A percentile compares a stretch with the other conserved stretches of the same genome.
Conservation (phyloP, 1,140 invertebrate genomes). For the Heterodera schachtii region DNA sequence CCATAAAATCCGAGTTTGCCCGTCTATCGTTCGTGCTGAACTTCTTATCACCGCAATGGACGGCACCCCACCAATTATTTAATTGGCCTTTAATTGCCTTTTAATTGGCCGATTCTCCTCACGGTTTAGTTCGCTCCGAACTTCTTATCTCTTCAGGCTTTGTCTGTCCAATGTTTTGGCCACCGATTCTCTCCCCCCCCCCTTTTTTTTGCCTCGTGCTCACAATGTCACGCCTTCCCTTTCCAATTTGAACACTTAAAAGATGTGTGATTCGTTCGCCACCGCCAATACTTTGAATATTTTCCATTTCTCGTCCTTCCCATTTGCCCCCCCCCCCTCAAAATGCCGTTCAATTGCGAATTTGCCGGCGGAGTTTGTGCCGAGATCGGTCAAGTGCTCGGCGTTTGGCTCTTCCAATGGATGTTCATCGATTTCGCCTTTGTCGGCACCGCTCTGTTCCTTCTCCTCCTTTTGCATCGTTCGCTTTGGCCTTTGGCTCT, state of each 20-base stretch:
- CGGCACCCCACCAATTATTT: neutral
- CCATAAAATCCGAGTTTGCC: too few relatives aligned
- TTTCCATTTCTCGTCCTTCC: too few relatives aligned
- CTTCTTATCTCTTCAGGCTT: constrained; percentile 8
- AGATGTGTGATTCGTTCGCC: too few relatives aligned
- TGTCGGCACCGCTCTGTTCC: neutral
- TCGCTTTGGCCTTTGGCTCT: neutral
- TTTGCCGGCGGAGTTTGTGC: neutral
- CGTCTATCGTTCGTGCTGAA: neutral
- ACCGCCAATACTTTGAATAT: too few relatives aligned
- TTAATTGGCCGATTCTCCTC: neutral
- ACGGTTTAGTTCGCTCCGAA: neutral
- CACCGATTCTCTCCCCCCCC: neutral
- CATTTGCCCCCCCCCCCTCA: neutral
- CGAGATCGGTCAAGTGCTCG: neutral
- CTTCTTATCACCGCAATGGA: neutral
- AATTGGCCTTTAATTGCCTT: neutral
- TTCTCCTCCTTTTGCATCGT: neutral
- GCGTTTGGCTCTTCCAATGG: neutral
- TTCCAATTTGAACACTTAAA: neutral
- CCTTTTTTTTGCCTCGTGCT: neutral
- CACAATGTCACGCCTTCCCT: neutral
- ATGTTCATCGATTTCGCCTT: neutral
- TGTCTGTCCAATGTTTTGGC: neutral
- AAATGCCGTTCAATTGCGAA: neutral